phyloP scores from a whole-genome alignment of 2,888 invertebrate genomes.

The Xestoiulus laeticollis region DNA sequence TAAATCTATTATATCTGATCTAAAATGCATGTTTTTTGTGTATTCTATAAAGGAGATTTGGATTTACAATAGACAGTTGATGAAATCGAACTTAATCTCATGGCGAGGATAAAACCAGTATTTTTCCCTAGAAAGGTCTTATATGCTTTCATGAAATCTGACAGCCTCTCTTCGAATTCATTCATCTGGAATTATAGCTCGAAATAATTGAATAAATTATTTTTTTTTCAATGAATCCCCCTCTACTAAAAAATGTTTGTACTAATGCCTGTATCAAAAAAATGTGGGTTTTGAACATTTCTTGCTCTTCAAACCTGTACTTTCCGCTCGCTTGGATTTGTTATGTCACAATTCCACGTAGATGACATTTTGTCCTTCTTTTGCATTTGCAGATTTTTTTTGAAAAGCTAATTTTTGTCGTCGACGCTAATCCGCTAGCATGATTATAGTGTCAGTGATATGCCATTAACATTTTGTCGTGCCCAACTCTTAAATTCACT shows the following conservation, averaged over 20 bases:
- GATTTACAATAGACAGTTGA: too few species aligned
- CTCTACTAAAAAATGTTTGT: background rate
- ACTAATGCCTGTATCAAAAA: background rate
- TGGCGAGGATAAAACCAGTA: too few species aligned
- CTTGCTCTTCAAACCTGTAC: background rate
- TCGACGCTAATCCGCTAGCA: background rate
- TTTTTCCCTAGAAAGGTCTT: too few species aligned
- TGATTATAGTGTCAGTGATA: background rate
- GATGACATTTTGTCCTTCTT: background rate
- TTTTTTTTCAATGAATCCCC: background rate
- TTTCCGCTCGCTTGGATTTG: background rate
- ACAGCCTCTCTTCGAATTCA: too few species aligned
- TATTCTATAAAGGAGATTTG: too few species aligned
- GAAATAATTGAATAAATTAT: too few species aligned
- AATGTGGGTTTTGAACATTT: background rate
- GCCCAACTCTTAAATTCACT: slow-evolving; percentile 4
- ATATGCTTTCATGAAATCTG: too few species aligned
- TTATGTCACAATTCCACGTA: background rate
- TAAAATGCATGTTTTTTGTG: too few species aligned
- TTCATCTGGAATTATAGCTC: too few species aligned
- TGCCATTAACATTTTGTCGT: background rate
- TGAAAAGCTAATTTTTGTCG: background rate
- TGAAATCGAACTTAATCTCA: too few species aligned
- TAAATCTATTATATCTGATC: too few species aligned
- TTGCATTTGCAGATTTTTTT: background rate